A percentile compares a stretch with the other conserved stretches of the same genome.
phyloP scores from a whole-genome alignment of 2,113 vertebrate genomes.

The Neodon shergylaensis region DNA sequence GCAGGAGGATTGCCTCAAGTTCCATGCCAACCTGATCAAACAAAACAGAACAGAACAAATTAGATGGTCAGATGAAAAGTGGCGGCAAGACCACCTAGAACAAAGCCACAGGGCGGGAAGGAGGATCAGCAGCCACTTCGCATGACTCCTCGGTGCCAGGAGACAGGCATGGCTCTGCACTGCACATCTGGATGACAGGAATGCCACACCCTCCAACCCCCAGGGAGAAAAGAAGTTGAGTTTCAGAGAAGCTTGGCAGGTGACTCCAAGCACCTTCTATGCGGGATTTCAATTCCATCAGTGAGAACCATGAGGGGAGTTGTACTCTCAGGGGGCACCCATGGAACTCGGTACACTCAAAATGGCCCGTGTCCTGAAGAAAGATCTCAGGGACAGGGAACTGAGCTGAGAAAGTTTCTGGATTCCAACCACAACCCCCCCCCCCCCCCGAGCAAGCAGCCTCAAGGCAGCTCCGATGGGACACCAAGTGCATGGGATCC shows the following conservation, averaged over 20 bases:
- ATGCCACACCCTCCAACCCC: neutral
- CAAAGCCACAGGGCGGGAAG: neutral
- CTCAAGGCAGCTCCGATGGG: neutral
- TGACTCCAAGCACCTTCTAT: neutral
- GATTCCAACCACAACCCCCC: neutral
- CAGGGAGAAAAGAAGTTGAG: neutral
- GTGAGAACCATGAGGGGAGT: neutral
- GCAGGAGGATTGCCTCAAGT: neutral
- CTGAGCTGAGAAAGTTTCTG: neutral
- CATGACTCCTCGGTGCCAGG: neutral
- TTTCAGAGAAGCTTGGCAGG: neutral
- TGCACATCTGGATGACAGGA: neutral
- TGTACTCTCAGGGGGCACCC: rapidly evolving
- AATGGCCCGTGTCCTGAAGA: neutral
- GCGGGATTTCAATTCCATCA: neutral
- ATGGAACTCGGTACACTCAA: neutral
- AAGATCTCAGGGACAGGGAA: neutral
- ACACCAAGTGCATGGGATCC: neutral
- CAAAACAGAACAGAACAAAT: no score
- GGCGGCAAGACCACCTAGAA: neutral
- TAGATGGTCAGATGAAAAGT: no score
- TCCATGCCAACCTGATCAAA: neutral
- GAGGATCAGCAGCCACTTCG: rapidly evolving
- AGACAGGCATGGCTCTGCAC: neutral
- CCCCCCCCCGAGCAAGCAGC: neutral